A percentile compares a stretch with the other conserved stretches of the same genome.
phyloP scores from a whole-genome alignment of 2,888 invertebrate genomes.

The Nephrotoma appendiculata region DNA sequence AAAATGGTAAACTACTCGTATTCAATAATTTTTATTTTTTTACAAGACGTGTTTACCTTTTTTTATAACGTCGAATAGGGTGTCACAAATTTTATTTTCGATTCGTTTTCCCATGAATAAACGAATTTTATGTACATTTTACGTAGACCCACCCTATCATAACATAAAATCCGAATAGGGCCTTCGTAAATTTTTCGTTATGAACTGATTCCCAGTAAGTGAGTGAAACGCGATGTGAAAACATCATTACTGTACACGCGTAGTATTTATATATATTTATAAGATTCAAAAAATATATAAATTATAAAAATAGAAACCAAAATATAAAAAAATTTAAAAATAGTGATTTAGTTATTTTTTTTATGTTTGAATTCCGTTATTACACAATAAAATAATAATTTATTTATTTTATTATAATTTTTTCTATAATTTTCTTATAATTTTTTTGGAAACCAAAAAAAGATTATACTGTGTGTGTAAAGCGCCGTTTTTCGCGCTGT shows the following conservation, averaged over 20 bases:
- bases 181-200: constrained; percentile 4
- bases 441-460: not conserved
- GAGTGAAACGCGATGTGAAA: constrained; percentile 27
- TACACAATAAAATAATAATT: not conserved
- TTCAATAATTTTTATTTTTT: not conserved
- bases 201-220: constrained; percentile 22
- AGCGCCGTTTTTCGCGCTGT: constrained; percentile 2
- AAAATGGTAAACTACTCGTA: not conserved
- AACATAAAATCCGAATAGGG: not conserved
- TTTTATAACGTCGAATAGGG: not conserved
- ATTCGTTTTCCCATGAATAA: not conserved
- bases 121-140: not conserved
- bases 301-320: not conserved
- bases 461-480: not conserved
- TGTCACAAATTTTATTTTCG: not conserved
- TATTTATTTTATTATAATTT: not conserved
- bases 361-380: constrained; percentile 1
- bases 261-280: not conserved
- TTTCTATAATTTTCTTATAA: not conserved
- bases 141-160: not conserved
- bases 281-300: not conserved
- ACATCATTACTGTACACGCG: constrained; percentile 16
- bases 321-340: not conserved
- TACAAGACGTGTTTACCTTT: not conserved
- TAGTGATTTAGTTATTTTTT: not conserved